phyloP scores from a whole-genome alignment of 2,888 invertebrate species.

The Cryptosula pallasiana region DNA sequence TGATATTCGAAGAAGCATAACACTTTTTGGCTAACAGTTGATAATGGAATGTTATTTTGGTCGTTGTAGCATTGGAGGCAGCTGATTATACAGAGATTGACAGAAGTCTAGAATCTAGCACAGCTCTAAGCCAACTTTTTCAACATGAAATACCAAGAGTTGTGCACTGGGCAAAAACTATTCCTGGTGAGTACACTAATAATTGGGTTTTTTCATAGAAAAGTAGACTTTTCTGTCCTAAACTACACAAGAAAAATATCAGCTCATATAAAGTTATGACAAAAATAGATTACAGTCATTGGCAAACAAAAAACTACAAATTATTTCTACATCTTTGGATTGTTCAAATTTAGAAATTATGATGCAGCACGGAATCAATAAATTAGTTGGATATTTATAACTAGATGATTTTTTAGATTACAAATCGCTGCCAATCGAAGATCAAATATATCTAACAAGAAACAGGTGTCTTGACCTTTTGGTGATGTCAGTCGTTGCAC shows the following conservation, averaged over 20 bases:
- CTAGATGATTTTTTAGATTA: not conserved
- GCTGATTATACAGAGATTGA: not conserved
- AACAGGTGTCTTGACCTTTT: not conserved
- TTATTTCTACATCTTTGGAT: too few relatives aligned
- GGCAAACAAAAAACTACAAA: too few relatives aligned
- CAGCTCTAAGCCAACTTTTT: not conserved
- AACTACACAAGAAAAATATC: too few relatives aligned
- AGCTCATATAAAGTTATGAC: too few relatives aligned
- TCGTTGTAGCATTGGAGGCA: not conserved
- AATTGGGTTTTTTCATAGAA: not conserved
- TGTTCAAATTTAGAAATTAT: too few relatives aligned
- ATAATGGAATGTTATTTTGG: too few relatives aligned
- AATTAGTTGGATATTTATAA: not conserved
- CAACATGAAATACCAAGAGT: conserved; percentile 16
- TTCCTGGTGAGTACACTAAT: not conserved
- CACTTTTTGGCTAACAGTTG: too few relatives aligned
- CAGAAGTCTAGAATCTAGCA: not conserved
- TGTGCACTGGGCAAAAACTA: conserved; percentile 3
- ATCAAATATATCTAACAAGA: conserved; percentile 6
- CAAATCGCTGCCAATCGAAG: not conserved
- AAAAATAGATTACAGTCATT: too few relatives aligned
- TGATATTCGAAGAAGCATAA: too few relatives aligned
- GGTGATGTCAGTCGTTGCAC: not conserved
- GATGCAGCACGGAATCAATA: too few relatives aligned
- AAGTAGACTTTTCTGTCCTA: too few relatives aligned